phyloP scores from a whole-genome alignment of 2,113 vertebrate species.

The Python bivittatus region DNA sequence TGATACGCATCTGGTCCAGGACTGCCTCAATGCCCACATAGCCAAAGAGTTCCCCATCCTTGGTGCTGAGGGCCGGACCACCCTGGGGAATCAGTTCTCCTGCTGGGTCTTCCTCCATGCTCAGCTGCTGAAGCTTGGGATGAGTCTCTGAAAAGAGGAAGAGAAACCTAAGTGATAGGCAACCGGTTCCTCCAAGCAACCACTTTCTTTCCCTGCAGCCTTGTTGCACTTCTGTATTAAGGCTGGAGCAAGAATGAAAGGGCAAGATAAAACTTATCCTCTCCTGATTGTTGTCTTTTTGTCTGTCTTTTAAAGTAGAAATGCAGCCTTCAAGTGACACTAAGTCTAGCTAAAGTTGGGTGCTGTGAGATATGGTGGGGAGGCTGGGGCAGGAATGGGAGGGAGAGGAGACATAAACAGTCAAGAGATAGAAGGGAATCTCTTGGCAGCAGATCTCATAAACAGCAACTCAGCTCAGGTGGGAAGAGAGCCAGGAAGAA shows the following conservation, averaged over 20 bases:
- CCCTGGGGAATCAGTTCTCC: constrained; percentile 43
- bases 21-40: constrained; percentile 93
- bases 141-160: constrained; percentile 47
- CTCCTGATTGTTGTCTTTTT: not conserved
- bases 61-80: accelerated
- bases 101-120: constrained; percentile 53
- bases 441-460: not conserved
- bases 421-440: not conserved
- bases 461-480: not conserved
- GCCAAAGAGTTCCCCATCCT: constrained; percentile 77
- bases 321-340: not conserved
- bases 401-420: not conserved
- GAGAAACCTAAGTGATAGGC: not conserved
- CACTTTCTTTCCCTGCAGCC: no score
- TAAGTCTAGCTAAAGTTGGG: not conserved
- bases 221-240: not conserved
- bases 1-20: constrained; percentile 92
- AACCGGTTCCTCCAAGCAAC: not conserved
- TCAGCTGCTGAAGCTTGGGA: constrained; percentile 43
- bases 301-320: not conserved
- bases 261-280: accelerated
- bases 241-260: not conserved
- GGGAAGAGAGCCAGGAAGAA: not conserved
- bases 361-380: not conserved
- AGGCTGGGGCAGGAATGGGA: not conserved